Evolutionary conservation across 2,113 vertebrate genomes (phyloP).

Genomic region (Periophthalmus modestus): DNA sequence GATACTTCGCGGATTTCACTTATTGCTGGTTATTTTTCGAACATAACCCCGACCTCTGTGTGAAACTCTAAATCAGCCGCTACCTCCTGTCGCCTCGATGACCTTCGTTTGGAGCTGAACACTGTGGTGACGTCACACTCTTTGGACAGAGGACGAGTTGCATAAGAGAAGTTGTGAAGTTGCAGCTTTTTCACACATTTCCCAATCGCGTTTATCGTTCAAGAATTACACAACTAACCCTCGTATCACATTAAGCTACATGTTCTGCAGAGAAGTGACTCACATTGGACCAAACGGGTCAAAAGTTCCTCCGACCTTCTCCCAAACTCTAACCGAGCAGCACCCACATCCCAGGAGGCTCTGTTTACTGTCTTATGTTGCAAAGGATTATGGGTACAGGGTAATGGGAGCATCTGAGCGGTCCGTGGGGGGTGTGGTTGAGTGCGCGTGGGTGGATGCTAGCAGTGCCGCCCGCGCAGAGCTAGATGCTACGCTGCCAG

Average conservation of each 20-base stretch:
- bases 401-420: constrained; percentile 63
- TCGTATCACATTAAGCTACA: not conserved
- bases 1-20: too few relatives aligned
- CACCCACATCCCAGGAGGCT: not conserved
- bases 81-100: too few relatives aligned
- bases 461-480: constrained; percentile 62
- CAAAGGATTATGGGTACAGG: constrained; percentile 49
- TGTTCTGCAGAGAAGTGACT: not conserved
- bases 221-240: not conserved
- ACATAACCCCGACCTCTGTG: too few relatives aligned
- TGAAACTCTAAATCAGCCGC: too few relatives aligned
- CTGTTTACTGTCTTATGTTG: constrained; percentile 42
- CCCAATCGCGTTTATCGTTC: not conserved
- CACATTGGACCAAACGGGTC: not conserved
- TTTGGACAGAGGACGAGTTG: not conserved
- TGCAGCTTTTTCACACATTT: not conserved
- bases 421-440: constrained; percentile 46
- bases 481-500: constrained; percentile 59
- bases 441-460: constrained; percentile 50
- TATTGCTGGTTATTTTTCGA: too few relatives aligned
- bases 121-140: too few relatives aligned
- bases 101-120: too few relatives aligned
- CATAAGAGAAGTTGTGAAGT: not conserved
- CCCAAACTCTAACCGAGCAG: not conserved
- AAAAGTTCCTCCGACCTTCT: not conserved